These are phyloP conservation scores for Notiomystis cincta DNA, from an alignment of 2,113 vertebrate species.

Conservation along the genomic window DNA sequence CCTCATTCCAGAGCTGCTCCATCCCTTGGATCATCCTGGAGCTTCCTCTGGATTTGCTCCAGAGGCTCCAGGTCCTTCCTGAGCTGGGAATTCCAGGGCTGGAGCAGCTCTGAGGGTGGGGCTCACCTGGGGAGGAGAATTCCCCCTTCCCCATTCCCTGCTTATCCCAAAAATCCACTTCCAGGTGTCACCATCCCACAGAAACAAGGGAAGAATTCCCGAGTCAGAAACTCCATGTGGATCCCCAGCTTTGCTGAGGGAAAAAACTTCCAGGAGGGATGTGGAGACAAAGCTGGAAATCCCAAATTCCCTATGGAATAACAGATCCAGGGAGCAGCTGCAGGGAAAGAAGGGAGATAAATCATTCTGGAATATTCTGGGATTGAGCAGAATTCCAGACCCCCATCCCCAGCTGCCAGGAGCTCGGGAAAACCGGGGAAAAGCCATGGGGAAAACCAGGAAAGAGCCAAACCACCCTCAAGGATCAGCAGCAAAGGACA, in stretches of 20 bases:
- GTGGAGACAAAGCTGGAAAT: neutral
- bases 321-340: neutral
- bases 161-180: neutral
- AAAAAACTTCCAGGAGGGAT: neutral
- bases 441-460: accelerated
- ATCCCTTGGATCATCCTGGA: neutral
- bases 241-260: neutral
- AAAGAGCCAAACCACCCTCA: neutral
- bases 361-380: neutral
- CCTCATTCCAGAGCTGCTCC: neutral
- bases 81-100: neutral
- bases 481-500: neutral
- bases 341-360: neutral
- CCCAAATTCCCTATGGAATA: neutral
- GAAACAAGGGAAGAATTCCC: neutral
- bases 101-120: neutral
- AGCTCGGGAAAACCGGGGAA: accelerated
- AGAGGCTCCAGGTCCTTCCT: neutral
- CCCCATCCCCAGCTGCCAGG: neutral
- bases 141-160: neutral
- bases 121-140: no score
- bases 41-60: neutral
- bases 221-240: neutral
- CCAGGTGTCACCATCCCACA: accelerated
- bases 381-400: neutral